Evolutionary conservation across 2,888 invertebrate genomes (phyloP), one percentile per base, ranked within the genome.

Genomic region (Tineola bisselliella): DNA sequence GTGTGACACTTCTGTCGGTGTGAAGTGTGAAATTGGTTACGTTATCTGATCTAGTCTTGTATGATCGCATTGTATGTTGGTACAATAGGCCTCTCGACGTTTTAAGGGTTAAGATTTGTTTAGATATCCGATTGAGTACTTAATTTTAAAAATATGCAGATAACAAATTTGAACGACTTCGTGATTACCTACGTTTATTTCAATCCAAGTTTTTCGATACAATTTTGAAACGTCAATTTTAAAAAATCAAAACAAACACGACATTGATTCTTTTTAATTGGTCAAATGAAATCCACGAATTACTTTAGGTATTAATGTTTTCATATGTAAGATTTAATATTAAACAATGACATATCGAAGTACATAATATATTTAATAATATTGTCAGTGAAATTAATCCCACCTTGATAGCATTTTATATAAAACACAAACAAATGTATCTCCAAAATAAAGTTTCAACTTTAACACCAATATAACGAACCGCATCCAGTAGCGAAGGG

Each of bases 401-500:
- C 6, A 12, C 52, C 11, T 11, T 57, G 30, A 57, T 57, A 31
- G 30, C 30, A 30, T 58, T 56, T 31, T 18, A 54, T 25, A 25
- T 10, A 33, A 58, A 31, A 57, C 13, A 58, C 58, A 58, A 58
- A 58, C 33, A 54, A 25, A 33, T 25, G 6, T 15, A n/a, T 58
- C 30, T 31, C 1, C 12, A 48, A 17, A 25, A 58, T 30, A 56
- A 78, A 81, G n/a, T 80, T 77, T 73, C 72, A 77, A 79, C 76
- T 78, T 76, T 80, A 79, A 79, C 82, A 81, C 82, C 70, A 70
- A 70, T 73, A 80, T 81, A 83, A 83, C 81, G 77, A 77, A 82
- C 81, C 80, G 72, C 80, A 79, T 60, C 38, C 57, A 59, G 76
- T 72, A 76, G 77, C 78, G 63, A 66, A 76, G 76, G 78, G 78